Evolutionary conservation across 2,113 vertebrate species (phyloP), one percentile per base, ranked within the genome.

Genomic region (Bagarius yarrelli): DNA sequence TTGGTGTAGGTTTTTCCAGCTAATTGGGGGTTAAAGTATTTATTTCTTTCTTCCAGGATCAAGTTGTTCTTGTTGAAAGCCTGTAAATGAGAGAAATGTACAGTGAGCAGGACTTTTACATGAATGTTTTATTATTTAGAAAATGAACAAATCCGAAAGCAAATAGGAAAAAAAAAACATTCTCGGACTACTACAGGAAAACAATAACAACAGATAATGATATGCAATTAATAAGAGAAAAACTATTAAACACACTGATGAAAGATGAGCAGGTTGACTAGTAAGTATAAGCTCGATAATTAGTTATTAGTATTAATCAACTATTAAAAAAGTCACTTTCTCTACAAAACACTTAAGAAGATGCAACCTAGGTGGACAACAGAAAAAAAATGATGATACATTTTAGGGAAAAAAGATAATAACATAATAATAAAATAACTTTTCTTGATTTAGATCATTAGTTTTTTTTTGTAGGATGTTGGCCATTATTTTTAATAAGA

Each of bases 41-140:
- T 99, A 90, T 98, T 98, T 91, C 96, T 94, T 90, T 99, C 97
- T 89, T 99, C 97, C 89, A 99, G 90, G 87, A 99, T 96, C 92
- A 99, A 90, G 92, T 99, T 99, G 92, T 99, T 99, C 94, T 99
- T 99, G 92, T 98, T 99, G 93, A 98, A 98, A 86, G 96, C 97
- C 97, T 98, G 91, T 18, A 83, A 88, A 91, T 80, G 32, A 67
- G 2, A 87, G 85, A 76, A 85, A 87, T 79, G 76, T 86, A 14
- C 52, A 52, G 19, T 55, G 19, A 79, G 57, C 61, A 44, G 72
- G n/a, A 27, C 2, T 55, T 56, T 47, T 30, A 18, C 23, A 5
- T 1, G 23, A 27, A 14, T 25, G 0, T 69, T 44, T 27, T 6
- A 14, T 70, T 12, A 40, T 23, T 63, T 32, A 14, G 5, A 63